Evolutionary conservation across 1,140 invertebrate species (phyloP).

Genomic region (Drosophila santomea): DNA sequence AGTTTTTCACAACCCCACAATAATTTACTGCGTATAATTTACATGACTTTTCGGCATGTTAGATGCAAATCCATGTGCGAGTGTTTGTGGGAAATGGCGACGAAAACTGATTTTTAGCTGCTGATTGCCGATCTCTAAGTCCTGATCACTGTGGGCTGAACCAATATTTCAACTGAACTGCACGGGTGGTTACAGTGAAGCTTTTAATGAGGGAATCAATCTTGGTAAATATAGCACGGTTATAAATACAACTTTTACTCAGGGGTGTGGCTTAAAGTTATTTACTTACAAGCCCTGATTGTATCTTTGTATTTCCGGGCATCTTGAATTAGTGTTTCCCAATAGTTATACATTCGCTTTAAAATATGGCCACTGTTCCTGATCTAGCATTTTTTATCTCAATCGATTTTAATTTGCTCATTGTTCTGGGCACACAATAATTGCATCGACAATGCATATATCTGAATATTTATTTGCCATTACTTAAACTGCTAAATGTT

Average conservation of each 20-base stretch:
- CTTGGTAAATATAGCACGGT: constrained; percentile 7
- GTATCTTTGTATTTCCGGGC: neutral
- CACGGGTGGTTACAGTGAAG: constrained; percentile 45
- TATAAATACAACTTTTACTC: constrained; percentile 16
- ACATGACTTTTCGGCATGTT: constrained; percentile 76
- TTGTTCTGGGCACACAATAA: constrained; percentile 61
- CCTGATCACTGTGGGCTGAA: constrained; percentile 42
- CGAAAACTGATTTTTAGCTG: constrained; percentile 48
- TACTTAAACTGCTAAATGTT: constrained; percentile 58
- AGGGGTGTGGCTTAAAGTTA: constrained; percentile 23
- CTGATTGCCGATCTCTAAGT: constrained; percentile 30
- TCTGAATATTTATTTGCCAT: constrained; percentile 58
- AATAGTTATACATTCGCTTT: neutral
- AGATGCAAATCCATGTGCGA: constrained; percentile 60
- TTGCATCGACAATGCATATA: constrained; percentile 49
- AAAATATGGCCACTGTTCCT: constrained; percentile 21
- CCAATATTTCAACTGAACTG: constrained; percentile 25
- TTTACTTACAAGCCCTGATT: constrained; percentile 11
- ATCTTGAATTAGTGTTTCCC: neutral
- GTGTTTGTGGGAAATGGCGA: constrained; percentile 46
- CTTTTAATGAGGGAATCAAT: neutral
- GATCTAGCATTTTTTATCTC: constrained; percentile 55
- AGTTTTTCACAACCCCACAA: constrained; percentile 2
- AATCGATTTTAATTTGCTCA: constrained; percentile 61
- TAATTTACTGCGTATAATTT: constrained; percentile 56